These are phyloP conservation scores for Channallabes apus DNA, from an alignment of 2,797 vertebrate species.

Conservation along the genomic window DNA sequence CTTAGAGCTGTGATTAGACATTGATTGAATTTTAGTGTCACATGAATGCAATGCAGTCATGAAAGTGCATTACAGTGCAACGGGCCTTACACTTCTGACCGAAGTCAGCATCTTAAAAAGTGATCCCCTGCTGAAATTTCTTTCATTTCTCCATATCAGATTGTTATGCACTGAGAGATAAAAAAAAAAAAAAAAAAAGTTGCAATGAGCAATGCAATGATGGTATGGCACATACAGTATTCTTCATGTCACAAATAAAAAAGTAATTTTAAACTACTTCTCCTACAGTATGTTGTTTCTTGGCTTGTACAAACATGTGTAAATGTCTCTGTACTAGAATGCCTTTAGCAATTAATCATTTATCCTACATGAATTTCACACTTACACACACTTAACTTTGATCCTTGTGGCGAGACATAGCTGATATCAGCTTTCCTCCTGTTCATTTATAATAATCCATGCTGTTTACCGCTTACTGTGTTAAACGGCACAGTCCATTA, in stretches of 20 bases:
- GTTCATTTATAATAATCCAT: background rate
- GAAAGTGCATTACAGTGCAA: background rate
- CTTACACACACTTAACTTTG: background rate
- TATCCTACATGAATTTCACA: background rate
- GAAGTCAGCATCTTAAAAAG: background rate
- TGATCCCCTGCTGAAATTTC: background rate
- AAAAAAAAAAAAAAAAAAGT: background rate
- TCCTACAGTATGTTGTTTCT: background rate
- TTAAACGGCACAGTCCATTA: background rate
- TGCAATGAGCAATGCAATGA: too few relatives aligned
- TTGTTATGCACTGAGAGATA: background rate
- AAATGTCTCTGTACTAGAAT: background rate
- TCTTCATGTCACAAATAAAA: background rate
- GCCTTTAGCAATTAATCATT: background rate
- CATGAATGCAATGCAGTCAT: background rate
- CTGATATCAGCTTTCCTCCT: conserved; percentile 10
- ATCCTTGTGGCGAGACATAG: background rate
- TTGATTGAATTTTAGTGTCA: background rate
- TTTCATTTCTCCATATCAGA: background rate
- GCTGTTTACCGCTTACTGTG: conserved; percentile 1
- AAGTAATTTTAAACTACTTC: background rate
- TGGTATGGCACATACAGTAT: too few relatives aligned
- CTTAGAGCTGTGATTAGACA: background rate
- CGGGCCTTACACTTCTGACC: too few relatives aligned
- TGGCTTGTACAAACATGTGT: background rate